Base-by-base conservation (phyloP, 2,888 invertebrate genomes). In the Alentia gelatinosa region DNA sequence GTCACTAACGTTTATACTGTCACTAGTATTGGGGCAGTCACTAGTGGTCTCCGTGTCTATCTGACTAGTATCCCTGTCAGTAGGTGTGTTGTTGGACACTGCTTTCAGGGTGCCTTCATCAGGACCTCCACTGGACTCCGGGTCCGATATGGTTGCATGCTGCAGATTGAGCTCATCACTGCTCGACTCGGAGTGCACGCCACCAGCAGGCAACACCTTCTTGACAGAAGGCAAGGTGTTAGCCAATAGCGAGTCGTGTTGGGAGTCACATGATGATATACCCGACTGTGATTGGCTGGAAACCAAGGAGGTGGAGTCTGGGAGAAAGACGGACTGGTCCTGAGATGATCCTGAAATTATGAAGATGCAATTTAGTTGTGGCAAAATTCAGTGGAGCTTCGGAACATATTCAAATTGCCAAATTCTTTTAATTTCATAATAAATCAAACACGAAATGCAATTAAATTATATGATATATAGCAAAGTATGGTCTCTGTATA, bases 241-340 rank as follows among this genome's bases (percentile, higher is more conserved):
- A 50, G 50, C 47, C 47, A 42, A 42, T 33, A 86, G 42, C 7
- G 86, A 47, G 86, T 86, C 86, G 47, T 86, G 86, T 23, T 86
- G 86, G 1, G 86, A 86, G 47, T 86, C 86, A 47, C 47, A 47
- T 42, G 86, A 86, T 19, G 86, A 86, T 1, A 86, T 42, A 26
- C 86, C 86, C 4, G 86, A 86, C 86, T 86, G 86, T 42, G 86
- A 86, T 42, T 47, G 86, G 86, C 86, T 86, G 86, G 86, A 86
- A 30, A 47, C 50, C 47, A 86, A 33, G 0, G 86, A 86, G 86
- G 12, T 50, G 12, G 50, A n/a, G 35, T 86, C 86, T 1, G 86
- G 30, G 30, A 35, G 86, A 47, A 86, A 86, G 5, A 12, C 42
- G n/a, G 86, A 86, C 33, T 40, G 86, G 50, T 86, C 86, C 86